Evolutionary conservation across 2,888 invertebrate species (phyloP).

Genomic region (Pterobdella sp.): DNA sequence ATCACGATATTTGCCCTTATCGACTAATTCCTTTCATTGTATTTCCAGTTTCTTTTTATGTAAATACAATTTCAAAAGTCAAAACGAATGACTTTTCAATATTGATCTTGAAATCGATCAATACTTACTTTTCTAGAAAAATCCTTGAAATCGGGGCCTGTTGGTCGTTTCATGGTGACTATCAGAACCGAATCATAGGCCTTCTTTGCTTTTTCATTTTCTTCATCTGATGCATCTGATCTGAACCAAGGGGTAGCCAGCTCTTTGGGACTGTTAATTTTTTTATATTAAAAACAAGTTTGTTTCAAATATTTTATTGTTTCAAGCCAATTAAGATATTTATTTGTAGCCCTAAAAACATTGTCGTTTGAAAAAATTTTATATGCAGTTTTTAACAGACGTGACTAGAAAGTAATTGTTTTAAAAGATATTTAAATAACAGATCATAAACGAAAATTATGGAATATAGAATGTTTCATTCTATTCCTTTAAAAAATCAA

Average conservation of each 20-base stretch:
- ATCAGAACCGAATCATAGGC: constrained; percentile 49
- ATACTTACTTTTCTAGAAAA: constrained; percentile 48
- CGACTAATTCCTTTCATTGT: too few species aligned
- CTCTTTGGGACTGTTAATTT: constrained; percentile 46
- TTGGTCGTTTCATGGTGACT: constrained; percentile 47
- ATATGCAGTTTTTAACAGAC: too few species aligned
- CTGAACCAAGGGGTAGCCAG: constrained; percentile 73
- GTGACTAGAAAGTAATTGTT: too few species aligned
- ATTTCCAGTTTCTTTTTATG: too few species aligned
- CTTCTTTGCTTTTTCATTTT: constrained; percentile 61
- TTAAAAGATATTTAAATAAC: too few species aligned
- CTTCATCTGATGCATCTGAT: constrained; percentile 67
- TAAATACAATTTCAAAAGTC: too few species aligned
- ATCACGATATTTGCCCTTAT: too few species aligned
- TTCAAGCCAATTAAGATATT: neutral
- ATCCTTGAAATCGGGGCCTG: constrained; percentile 44
- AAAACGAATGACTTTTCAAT: too few species aligned
- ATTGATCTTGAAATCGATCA: too few species aligned
- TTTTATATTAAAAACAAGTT: neutral
- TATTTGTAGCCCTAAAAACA: neutral
- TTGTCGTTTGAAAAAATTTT: too few species aligned
- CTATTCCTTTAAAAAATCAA: neutral
- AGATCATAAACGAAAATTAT: too few species aligned
- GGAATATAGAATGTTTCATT: neutral
- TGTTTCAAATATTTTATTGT: neutral